phyloP scores from a whole-genome alignment of 2,888 invertebrate genomes.

The Machimus atricapillus region DNA sequence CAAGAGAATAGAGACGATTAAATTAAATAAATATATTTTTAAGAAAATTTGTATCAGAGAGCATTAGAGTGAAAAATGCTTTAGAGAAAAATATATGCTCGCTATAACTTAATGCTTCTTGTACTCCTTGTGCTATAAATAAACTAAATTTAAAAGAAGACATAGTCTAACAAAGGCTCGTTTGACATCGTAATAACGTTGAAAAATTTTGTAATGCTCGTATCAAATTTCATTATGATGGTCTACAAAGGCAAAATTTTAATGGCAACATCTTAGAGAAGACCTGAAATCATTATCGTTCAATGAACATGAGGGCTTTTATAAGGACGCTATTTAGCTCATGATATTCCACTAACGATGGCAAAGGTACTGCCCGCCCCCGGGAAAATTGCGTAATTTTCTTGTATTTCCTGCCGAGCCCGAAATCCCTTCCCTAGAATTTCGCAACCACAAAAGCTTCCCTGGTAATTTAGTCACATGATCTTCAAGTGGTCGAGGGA shows the following conservation, averaged over 20 bases:
- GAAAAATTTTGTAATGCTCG: too few relatives aligned
- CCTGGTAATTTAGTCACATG: background rate
- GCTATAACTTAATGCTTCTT: too few relatives aligned
- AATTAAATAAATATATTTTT: too few relatives aligned
- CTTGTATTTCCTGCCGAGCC: background rate
- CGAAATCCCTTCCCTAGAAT: background rate
- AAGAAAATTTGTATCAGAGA: too few relatives aligned
- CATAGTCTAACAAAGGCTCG: background rate
- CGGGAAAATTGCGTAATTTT: background rate
- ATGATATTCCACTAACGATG: background rate
- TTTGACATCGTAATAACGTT: background rate
- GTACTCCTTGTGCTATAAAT: too few relatives aligned
- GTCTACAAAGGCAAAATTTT: background rate
- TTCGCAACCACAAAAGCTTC: background rate
- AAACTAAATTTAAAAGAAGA: background rate
- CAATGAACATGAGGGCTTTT: background rate
- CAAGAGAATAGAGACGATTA: too few relatives aligned
- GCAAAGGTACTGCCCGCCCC: background rate
- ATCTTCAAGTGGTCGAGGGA: background rate
- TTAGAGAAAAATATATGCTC: too few relatives aligned
- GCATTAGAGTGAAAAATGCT: too few relatives aligned
- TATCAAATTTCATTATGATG: background rate
- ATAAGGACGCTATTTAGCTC: background rate
- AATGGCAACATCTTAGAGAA: background rate
- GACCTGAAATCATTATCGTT: background rate